These are phyloP conservation scores for Lutjanus campechanus DNA, from an alignment of 2,797 vertebrate species.

Conservation along the genomic window DNA sequence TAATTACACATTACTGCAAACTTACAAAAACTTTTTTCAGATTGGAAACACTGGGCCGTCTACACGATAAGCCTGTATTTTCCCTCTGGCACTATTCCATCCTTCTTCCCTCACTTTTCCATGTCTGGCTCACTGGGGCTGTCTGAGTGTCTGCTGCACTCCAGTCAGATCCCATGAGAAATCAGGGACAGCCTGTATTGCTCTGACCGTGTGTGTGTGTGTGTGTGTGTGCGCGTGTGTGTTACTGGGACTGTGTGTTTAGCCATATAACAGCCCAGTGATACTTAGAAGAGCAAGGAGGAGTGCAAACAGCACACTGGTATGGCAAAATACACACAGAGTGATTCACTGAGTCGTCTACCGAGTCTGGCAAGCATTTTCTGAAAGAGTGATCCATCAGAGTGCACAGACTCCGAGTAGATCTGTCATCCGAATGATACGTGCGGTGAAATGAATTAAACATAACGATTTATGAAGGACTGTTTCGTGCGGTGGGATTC, in stretches of 20 bases:
- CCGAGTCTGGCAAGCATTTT: slow-evolving; percentile 41
- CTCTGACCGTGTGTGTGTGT: slow-evolving; percentile 44
- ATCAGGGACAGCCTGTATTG: slow-evolving; percentile 60
- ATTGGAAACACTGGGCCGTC: slow-evolving; percentile 70
- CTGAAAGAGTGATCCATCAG: slow-evolving; percentile 45
- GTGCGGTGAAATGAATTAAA: slow-evolving; percentile 46
- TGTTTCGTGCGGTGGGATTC: slow-evolving; percentile 40
- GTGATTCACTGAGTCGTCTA: slow-evolving; percentile 51
- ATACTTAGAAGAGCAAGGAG: slow-evolving; percentile 52
- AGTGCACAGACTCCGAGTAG: slow-evolving; percentile 36
- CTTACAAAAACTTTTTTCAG: slow-evolving; percentile 63
- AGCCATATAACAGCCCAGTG: slow-evolving; percentile 62
- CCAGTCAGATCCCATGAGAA: slow-evolving; percentile 64
- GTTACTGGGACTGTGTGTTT: slow-evolving; percentile 56
- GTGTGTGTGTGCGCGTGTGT: slow-evolving; percentile 38
- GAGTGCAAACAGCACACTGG: slow-evolving; percentile 65
- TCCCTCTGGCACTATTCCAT: slow-evolving; percentile 64
- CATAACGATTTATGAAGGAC: slow-evolving; percentile 47
- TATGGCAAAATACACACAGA: slow-evolving; percentile 66
- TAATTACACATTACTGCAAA: slow-evolving; percentile 73
- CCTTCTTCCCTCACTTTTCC: slow-evolving; percentile 60
- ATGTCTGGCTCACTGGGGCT: slow-evolving; percentile 44
- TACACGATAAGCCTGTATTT: slow-evolving; percentile 71
- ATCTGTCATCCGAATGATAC: slow-evolving; percentile 51
- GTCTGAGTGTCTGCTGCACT: slow-evolving; percentile 68